phyloP scores from a whole-genome alignment of 2,113 vertebrate genomes.

The Chaenogobius annularis region DNA sequence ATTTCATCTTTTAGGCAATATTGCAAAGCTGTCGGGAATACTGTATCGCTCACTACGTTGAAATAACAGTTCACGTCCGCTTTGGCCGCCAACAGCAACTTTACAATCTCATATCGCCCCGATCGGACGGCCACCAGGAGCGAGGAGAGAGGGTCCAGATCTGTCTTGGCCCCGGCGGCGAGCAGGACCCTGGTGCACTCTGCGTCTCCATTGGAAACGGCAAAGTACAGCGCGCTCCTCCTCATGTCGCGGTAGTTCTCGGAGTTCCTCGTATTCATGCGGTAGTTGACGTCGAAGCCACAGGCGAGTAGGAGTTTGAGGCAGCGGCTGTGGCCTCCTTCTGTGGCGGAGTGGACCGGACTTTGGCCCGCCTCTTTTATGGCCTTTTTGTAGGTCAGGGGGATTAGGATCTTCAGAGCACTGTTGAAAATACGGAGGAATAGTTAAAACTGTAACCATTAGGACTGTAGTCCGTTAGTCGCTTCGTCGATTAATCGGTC shows the following conservation, averaged over 20 bases:
- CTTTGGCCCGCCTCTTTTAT: constrained; percentile 81
- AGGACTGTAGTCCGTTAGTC: too few relatives aligned
- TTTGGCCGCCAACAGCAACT: constrained; percentile 78
- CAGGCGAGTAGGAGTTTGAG: constrained; percentile 81
- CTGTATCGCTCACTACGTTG: constrained; percentile 80
- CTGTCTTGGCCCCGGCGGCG: constrained; percentile 79
- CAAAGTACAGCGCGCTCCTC: constrained; percentile 80
- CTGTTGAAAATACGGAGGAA: constrained; percentile 50
- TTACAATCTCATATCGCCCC: constrained; percentile 81
- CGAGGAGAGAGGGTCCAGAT: constrained; percentile 85
- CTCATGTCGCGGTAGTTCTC: constrained; percentile 81
- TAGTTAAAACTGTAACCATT: neutral
- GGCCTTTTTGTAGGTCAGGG: constrained; percentile 78
- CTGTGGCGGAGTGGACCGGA: constrained; percentile 83
- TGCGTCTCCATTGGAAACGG: constrained; percentile 84
- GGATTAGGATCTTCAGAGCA: constrained; percentile 83
- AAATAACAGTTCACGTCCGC: constrained; percentile 89
- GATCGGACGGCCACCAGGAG: constrained; percentile 86
- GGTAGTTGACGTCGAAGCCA: constrained; percentile 81
- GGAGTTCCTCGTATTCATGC: constrained; percentile 79
- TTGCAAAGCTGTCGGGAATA: constrained; percentile 87
- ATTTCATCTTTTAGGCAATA: constrained; percentile 86
- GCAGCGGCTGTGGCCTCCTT: constrained; percentile 81
- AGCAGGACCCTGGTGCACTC: constrained; percentile 80
- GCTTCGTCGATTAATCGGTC: too few relatives aligned